Evolutionary conservation across 2,797 vertebrate genomes (phyloP).

Genomic region (Liasis olivaceus): DNA sequence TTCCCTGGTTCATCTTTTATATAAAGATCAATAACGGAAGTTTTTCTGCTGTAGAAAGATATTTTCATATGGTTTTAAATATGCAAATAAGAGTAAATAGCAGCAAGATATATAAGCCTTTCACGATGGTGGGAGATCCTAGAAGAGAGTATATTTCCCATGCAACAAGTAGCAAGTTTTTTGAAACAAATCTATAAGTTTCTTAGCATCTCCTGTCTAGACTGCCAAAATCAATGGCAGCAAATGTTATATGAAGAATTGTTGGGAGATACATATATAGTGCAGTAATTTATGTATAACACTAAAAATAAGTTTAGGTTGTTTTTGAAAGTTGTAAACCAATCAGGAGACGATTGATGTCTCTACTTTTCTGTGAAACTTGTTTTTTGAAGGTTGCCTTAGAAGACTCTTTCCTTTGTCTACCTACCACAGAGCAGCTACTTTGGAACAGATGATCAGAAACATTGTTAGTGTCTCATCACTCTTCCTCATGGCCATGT

Average conservation of each 20-base stretch:
- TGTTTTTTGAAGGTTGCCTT: background rate
- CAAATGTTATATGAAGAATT: background rate
- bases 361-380: background rate
- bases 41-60: background rate
- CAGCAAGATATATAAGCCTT: background rate
- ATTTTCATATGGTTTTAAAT: background rate
- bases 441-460: background rate
- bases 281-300: background rate
- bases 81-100: background rate
- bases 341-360: background rate
- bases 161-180: background rate
- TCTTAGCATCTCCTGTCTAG: background rate
- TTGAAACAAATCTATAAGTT: background rate
- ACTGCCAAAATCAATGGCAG: background rate
- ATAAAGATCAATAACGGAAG: background rate
- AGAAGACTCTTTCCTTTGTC: background rate
- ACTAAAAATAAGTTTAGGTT: background rate
- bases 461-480: background rate
- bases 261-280: background rate
- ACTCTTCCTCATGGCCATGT: background rate
- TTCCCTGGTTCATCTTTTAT: background rate
- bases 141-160: background rate
- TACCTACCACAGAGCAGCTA: background rate
- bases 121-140: background rate
- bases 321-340: background rate